These are phyloP conservation scores for Phylloscopus trochilus DNA, from an alignment of 2,113 vertebrate genomes.

Conservation along the genomic window DNA sequence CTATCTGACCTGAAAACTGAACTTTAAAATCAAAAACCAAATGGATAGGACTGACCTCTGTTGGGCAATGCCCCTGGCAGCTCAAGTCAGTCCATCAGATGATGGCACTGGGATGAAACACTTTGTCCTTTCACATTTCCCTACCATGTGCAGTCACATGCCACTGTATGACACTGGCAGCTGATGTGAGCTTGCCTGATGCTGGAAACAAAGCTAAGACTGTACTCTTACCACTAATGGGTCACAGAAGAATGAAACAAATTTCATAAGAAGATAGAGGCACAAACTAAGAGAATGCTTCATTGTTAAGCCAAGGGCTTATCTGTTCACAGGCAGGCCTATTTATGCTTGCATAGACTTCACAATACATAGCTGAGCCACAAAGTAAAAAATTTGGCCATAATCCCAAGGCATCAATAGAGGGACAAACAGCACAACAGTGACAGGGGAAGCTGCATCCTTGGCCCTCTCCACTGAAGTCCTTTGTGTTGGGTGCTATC, in stretches of 20 bases:
- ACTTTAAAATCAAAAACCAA: not conserved
- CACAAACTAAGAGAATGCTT: not conserved
- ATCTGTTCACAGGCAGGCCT: not conserved
- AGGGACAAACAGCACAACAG: not conserved
- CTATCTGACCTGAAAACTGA: not conserved
- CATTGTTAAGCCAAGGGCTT: not conserved
- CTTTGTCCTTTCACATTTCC: not conserved
- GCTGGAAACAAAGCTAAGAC: not conserved
- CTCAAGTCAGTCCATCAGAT: not conserved
- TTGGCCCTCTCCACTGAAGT: not conserved
- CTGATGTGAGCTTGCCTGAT: not conserved
- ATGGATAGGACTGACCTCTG: not conserved
- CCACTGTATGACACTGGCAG: not conserved
- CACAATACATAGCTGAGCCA: not conserved
- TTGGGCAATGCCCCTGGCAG: not conserved
- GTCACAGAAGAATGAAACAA: not conserved
- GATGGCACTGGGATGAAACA: not conserved
- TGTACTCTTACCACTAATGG: not conserved
- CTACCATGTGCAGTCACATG: not conserved
- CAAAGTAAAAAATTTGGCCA: not conserved
- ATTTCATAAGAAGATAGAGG: not conserved
- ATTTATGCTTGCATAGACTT: not conserved
- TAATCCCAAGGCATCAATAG: not conserved
- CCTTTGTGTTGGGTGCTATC: not conserved
- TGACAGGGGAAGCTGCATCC: not conserved